These are phyloP conservation scores for Megaustenia siamemsis DNA, from an alignment of 2,888 invertebrate species.

Conservation along the genomic window DNA sequence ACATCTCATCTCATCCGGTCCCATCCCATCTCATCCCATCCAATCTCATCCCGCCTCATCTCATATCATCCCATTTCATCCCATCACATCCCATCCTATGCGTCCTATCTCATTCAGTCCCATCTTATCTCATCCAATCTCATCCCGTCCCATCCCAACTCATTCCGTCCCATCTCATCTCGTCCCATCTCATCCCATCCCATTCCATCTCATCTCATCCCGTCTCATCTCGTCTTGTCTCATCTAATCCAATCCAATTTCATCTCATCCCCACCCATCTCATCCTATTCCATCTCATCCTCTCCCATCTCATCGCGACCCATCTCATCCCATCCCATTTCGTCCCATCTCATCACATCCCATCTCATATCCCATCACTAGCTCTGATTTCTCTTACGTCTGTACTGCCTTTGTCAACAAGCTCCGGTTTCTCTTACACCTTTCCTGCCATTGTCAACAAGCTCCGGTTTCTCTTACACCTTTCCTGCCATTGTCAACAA, in stretches of 20 bases:
- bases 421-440: too few relatives aligned
- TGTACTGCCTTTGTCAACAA: too few relatives aligned
- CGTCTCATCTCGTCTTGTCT: neutral
- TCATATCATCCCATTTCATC: neutral
- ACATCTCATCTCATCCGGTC: too few relatives aligned
- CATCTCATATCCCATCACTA: neutral
- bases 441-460: too few relatives aligned
- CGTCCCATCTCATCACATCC: neutral
- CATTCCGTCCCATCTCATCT: too few relatives aligned
- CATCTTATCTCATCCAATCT: too few relatives aligned
- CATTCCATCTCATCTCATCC: neutral
- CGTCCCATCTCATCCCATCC: too few relatives aligned
- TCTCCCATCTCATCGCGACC: neutral
- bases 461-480: too few relatives aligned
- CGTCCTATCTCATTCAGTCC: too few relatives aligned
- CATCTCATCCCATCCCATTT: neutral
- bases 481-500: too few relatives aligned
- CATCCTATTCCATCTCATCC: neutral
- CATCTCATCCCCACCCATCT: neutral
- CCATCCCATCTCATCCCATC: too few relatives aligned
- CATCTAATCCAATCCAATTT: neutral
- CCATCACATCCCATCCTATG: neutral
- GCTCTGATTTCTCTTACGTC: neutral
- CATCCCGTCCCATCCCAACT: too few relatives aligned
- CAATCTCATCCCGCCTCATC: neutral